phyloP scores from a whole-genome alignment of 2,113 vertebrate species.

The Psilopogon haemacephalus region DNA sequence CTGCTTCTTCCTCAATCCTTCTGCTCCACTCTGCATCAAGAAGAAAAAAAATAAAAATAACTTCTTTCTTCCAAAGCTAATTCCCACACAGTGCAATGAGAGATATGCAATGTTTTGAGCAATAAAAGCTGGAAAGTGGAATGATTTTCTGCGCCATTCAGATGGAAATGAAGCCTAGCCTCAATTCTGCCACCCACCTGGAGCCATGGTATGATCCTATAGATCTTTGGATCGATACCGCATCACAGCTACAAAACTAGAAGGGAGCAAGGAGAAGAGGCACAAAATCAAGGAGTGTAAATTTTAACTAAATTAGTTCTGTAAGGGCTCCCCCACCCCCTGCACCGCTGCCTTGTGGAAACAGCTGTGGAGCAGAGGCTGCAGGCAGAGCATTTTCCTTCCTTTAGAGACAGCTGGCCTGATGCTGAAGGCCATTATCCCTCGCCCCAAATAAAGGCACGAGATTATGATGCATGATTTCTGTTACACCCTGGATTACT shows the following conservation, averaged over 20 bases:
- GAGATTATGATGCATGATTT: background rate
- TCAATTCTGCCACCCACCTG: constrained; percentile 66
- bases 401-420: background rate
- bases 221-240: constrained; percentile 69
- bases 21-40: constrained; percentile 30
- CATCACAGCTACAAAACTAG: constrained; percentile 62
- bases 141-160: constrained; percentile 69
- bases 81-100: constrained; percentile 41
- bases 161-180: constrained; percentile 67
- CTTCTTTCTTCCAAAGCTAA: constrained; percentile 55
- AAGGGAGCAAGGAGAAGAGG: background rate
- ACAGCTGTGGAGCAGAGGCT: background rate
- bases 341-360: background rate
- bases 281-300: constrained; percentile 43
- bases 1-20: constrained; percentile 19
- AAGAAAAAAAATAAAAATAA: background rate
- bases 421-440: background rate
- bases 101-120: constrained; percentile 57
- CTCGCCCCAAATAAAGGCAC: background rate
- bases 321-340: background rate
- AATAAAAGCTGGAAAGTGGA: constrained; percentile 55
- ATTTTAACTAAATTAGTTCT: constrained; percentile 65
- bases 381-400: background rate
- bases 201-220: constrained; percentile 60
- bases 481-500: background rate